Base-by-base conservation (phyloP, 2,888 invertebrate species). In the Macropis europaea region DNA sequence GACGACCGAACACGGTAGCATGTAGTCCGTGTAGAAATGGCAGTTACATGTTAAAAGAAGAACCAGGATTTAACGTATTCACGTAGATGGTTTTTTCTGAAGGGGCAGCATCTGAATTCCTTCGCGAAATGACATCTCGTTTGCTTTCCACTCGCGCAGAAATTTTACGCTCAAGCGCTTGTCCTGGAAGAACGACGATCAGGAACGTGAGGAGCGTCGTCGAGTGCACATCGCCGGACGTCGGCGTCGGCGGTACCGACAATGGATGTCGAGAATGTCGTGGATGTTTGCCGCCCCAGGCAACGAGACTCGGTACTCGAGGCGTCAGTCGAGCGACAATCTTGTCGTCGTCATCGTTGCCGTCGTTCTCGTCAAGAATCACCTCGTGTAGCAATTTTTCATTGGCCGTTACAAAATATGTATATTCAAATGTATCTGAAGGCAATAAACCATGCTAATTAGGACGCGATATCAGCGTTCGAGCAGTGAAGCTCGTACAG, bases 251-350 rank as follows among this genome's bases (percentile, higher is more conserved):
- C 42, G 48, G 38, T 52, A 45, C 59, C 56, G 45, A 76, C 76
- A 66, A 61, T 60, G 59, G 61, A 68, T 60, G 62, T 72, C 54
- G 67, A 59, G 62, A 66, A 75, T 76, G 53, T 56, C 62, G 61
- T 38, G 61, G 59, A 62, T 72, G 64, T 68, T 67, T 66, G 62
- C 68, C 70, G 50, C 43, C 61, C 40, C 36, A 22, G 57, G 74
- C 60, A 67, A 73, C 61, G 61, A 75, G 64, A 68, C 53, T 64
- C 36, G 69, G 52, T 64, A 69, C 73, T 73, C 53, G 64, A 69
- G 61, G 69, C 57, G 69, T 76, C 73, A 73, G 42, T 61, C 57
- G 47, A 68, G 53, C 60, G 61, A 73, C 72, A 76, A 76, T 64
- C 54, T 38, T 64, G 59, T 66, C 64, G 60, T 60, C 69, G 62